These are phyloP conservation scores for Blastobasis adustella DNA, from an alignment of 2,888 invertebrate genomes.

Conservation along the genomic window DNA sequence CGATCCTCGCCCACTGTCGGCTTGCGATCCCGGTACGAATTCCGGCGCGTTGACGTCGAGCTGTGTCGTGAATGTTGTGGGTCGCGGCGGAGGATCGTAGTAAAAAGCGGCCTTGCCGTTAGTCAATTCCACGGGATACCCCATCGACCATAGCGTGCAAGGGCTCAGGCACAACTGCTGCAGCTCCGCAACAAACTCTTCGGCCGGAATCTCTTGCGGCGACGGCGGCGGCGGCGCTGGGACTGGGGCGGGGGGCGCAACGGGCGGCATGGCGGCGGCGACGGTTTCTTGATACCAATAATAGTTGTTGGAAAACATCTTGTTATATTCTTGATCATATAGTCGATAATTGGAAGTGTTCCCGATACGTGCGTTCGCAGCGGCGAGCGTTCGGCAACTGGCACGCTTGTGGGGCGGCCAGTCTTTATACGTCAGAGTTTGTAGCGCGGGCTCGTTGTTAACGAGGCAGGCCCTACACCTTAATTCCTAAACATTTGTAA, in stretches of 20 bases:
- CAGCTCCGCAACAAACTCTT: slow-evolving; percentile 73
- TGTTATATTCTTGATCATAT: slow-evolving; percentile 29
- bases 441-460: slow-evolving; percentile 61
- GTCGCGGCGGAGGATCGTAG: slow-evolving; percentile 70
- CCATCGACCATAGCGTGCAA: slow-evolving; percentile 78
- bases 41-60: slow-evolving; percentile 79
- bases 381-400: slow-evolving; percentile 70
- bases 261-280: slow-evolving; percentile 53
- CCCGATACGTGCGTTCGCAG: slow-evolving; percentile 64
- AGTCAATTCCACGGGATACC: slow-evolving; percentile 80
- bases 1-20: slow-evolving; percentile 72
- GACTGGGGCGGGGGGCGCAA: slow-evolving; percentile 54
- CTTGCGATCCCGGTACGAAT: slow-evolving; percentile 76
- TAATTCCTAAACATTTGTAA: slow-evolving; percentile 67
- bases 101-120: slow-evolving; percentile 76
- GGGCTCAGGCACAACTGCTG: slow-evolving; percentile 77
- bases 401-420: slow-evolving; percentile 66
- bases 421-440: slow-evolving; percentile 66
- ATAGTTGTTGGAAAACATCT: too few relatives aligned
- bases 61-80: slow-evolving; percentile 56
- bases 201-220: slow-evolving; percentile 72
- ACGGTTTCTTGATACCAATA: slow-evolving; percentile 60
- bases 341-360: slow-evolving; percentile 35
- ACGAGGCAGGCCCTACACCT: slow-evolving; percentile 72
- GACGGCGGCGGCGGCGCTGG: slow-evolving; percentile 62